Base-by-base conservation (phyloP, 2,797 vertebrate species). In the Neoniphon sammara region DNA sequence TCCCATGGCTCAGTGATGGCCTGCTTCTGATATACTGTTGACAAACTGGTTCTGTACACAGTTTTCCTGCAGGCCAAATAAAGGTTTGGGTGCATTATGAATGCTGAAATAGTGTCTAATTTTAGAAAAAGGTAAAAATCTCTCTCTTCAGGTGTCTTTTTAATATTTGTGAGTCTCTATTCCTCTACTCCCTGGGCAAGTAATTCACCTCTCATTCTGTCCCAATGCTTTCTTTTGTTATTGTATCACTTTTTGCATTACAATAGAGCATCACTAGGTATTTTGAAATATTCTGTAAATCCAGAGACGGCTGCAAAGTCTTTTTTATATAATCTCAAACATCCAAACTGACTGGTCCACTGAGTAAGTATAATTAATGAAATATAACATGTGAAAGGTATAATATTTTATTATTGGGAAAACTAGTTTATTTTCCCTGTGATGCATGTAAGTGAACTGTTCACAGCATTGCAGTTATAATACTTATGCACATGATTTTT, bases 1-100 rank as follows among this genome's bases (percentile, higher is more conserved):
- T 61, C 8, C 4, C 34, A 12, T 49, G 64, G 63, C 58, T 68
- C 39, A 25, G 61, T n/a, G 3, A 17, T 50, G 44, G 9, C 23
- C 44, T 49, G 34, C 8, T 9, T 67, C 30, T 30, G 15, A 49
- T 15, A 30, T 12, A 42, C 10, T 58, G 20, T 44, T 60, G 20
- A 42, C 10, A 42, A 23, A 42, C 21, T 60, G 18, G 44, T 44
- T 60, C 15, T 60, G 20, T 21, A 60, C 20, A 56, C 25, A 14
- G 10, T 65, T 66, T 70, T 63, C 49, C 54, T 64, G 23, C 20
- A 42, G 39, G 20, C 23, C 34, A 42, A 42, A 59, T 25, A 47
- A 62, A 27, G 36, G 46, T 36, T 27, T 18, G 8, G 36, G 14
- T 27, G 25, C 54, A 31, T 56, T 25, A 30, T 55, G 53, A 15